A percentile compares a stretch with the other conserved stretches of the same genome.
These are phyloP conservation scores for Lepas anatifera DNA, from an alignment of 2,888 invertebrate species.

Conservation along the genomic window DNA sequence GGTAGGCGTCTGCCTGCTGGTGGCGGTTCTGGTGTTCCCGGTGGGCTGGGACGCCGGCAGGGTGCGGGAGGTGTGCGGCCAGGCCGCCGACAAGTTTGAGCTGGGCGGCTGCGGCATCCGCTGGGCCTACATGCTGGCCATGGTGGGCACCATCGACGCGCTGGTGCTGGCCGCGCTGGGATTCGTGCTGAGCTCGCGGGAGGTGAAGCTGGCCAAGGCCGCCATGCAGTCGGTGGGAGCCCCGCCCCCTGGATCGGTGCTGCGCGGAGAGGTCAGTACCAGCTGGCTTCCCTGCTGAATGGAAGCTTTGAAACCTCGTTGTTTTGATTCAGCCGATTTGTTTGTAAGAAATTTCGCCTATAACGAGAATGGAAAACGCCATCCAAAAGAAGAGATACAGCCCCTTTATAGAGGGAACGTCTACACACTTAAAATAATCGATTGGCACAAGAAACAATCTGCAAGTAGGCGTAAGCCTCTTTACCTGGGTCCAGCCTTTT, in stretches of 20 bases:
- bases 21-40: constrained; percentile 78
- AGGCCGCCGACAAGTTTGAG: constrained; percentile 55
- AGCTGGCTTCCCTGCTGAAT: too few species aligned
- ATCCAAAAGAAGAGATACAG: too few species aligned
- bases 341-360: too few species aligned
- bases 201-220: constrained; percentile 66
- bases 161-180: constrained; percentile 75
- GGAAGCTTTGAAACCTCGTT: too few species aligned
- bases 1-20: constrained; percentile 70
- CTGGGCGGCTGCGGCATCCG: constrained; percentile 74
- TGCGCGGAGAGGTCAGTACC: constrained; percentile 5
- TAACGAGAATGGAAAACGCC: too few species aligned
- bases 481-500: too few species aligned
- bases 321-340: too few species aligned
- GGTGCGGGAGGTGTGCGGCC: constrained; percentile 74
- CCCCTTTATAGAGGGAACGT: too few species aligned
- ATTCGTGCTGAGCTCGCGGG: constrained; percentile 81
- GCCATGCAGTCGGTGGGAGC: constrained; percentile 16
- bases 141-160: constrained; percentile 71
- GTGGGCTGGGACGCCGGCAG: constrained; percentile 77
- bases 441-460: too few species aligned
- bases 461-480: too few species aligned
- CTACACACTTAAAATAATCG: too few species aligned
- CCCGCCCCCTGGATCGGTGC: constrained; percentile 4
- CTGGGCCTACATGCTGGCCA: constrained; percentile 87